These are phyloP conservation scores for Volucella inflata DNA, from an alignment of 2,888 invertebrate species.

Conservation along the genomic window DNA sequence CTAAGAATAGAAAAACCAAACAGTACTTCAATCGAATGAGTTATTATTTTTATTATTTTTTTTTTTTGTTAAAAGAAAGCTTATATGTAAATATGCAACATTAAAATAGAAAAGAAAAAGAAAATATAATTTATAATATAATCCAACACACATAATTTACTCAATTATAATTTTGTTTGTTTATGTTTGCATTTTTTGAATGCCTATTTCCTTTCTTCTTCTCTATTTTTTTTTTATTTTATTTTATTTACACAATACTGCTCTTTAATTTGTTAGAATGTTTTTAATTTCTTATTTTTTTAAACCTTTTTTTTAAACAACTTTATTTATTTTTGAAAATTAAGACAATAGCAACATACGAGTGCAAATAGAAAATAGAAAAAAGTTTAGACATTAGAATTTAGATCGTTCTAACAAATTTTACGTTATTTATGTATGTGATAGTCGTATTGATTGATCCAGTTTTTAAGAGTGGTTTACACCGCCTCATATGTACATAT, in stretches of 20 bases:
- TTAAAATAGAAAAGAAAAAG: slow-evolving; percentile 32
- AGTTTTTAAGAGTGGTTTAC: too few species aligned
- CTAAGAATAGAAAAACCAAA: slow-evolving; percentile 37
- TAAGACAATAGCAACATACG: neutral
- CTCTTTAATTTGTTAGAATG: slow-evolving; percentile 16
- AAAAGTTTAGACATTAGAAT: neutral
- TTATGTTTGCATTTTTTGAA: slow-evolving; percentile 48
- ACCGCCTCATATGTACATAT: too few species aligned
- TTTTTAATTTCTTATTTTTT: neutral
- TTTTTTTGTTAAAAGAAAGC: neutral
- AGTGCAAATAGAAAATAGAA: neutral
- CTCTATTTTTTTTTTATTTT: slow-evolving; percentile 28
- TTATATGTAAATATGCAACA: slow-evolving; percentile 57
- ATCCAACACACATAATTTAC: slow-evolving; percentile 35
- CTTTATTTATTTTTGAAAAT: neutral
- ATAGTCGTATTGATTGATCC: too few species aligned
- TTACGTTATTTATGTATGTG: too few species aligned
- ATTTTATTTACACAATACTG: slow-evolving; percentile 48
- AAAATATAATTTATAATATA: slow-evolving; percentile 13
- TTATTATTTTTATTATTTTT: slow-evolving; percentile 6
- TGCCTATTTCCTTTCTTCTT: slow-evolving; percentile 13
- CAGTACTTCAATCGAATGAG: neutral
- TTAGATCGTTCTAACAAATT: too few species aligned
- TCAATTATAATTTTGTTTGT: slow-evolving; percentile 39
- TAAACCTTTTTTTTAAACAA: neutral